Evolutionary conservation across 2,888 invertebrate genomes (phyloP), one percentile per base, ranked within the genome.

Genomic region (Minunthozetes semirufus): DNA sequence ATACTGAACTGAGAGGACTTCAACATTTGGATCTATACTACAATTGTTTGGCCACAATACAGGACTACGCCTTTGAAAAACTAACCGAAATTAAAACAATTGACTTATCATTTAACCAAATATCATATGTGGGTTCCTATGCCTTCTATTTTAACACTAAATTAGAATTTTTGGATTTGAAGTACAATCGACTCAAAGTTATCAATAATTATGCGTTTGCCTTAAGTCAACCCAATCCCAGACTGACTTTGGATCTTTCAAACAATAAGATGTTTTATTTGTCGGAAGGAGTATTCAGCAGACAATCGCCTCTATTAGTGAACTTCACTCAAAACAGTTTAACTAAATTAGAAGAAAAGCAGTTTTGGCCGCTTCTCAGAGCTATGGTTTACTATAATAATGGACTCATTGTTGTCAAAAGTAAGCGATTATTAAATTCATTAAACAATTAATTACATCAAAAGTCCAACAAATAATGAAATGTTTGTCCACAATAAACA

Each of bases 81-180:
- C 38, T 72, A 0, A 13, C 63, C 1, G 73, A 72, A 63, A 72
- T 78, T 17, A 73, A 72, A 29, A 72, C 76, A 63, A 77, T 78
- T 22, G 76, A 78, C 70, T 42, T 78, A n/a, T 77, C 76, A 13
- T 78, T 77, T 22, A 78, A 78, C 53, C 77, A 78, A 33, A 78
- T 78, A 19, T 76, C 73, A 56, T 76, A 78, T 48, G 59, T 78
- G 8, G 78, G 78, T n/a, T 73, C 78, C 5, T 75, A 76, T 68
- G 76, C 78, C 11, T 78, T 78, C 61, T 76, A 78, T 56, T 72
- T 70, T 33, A 46, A 77, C 25, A 27, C 42, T 1, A 72, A 46
- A 46, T 56, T 78, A 27, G 75, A 77, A 25, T 73, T 56, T 38
- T 46, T 78, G 22, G 76, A 77, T 59, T 61, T 78, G 25, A 29